phyloP scores from a whole-genome alignment of 1,140 invertebrate species.

The Ganaspis sp. region DNA sequence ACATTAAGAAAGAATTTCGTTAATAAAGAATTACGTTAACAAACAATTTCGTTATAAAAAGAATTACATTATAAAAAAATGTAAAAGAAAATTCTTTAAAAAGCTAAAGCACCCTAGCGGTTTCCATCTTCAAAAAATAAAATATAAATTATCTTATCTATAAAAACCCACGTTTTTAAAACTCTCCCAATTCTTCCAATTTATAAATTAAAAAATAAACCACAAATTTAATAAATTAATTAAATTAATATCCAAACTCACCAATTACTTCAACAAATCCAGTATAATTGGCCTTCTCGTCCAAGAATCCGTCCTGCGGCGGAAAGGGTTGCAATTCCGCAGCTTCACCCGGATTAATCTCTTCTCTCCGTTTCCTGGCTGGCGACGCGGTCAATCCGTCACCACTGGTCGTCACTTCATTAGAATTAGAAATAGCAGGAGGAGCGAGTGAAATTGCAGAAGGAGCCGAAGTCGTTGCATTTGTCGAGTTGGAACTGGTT shows the following conservation, averaged over 20 bases:
- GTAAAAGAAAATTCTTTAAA: no score
- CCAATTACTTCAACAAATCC: constrained; percentile 89
- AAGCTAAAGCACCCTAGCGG: no score
- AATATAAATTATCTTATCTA: no score
- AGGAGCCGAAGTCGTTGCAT: constrained; percentile 36
- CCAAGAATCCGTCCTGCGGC: constrained; percentile 83
- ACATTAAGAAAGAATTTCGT: no score
- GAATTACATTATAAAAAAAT: no score
- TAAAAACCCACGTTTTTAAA: no score
- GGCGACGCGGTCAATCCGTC: neutral
- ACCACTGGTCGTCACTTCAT: constrained; percentile 18
- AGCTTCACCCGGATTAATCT: constrained; percentile 49
- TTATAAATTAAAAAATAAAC: no score
- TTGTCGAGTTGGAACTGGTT: constrained; percentile 36
- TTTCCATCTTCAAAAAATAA: no score
- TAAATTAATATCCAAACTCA: constrained; percentile 65
- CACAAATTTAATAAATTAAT: constrained; percentile 2
- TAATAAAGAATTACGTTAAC: no score
- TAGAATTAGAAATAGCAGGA: neutral
- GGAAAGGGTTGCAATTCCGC: constrained; percentile 47
- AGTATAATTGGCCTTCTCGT: constrained; percentile 87
- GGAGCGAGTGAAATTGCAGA: constrained; percentile 21
- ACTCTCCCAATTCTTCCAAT: no score
- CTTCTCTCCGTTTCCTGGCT: constrained; percentile 61
- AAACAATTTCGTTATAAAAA: no score